Conservation (phyloP, 2,797 vertebrate species). For the Holocentrus rufus region DNA sequence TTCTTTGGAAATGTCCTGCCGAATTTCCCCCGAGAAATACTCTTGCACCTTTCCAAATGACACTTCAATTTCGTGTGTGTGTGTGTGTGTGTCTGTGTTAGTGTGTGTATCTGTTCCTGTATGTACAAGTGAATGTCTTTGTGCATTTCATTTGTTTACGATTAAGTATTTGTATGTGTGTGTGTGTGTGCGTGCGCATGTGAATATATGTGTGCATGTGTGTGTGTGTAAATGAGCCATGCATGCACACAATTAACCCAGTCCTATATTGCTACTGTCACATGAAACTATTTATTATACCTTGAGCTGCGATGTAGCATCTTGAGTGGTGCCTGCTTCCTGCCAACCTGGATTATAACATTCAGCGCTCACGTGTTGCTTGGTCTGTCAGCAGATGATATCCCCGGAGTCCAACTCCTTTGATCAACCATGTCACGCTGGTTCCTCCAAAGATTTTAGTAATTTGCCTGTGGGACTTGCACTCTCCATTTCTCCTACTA, state of each 20-base stretch:
- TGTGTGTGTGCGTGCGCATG: not conserved
- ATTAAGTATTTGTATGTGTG: not conserved
- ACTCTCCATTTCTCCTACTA: no score
- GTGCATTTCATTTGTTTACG: not conserved
- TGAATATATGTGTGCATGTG: not conserved
- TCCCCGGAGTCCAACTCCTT: no score
- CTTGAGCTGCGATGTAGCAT: no score
- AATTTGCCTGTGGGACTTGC: no score
- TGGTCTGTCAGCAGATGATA: no score
- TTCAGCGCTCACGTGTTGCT: no score
- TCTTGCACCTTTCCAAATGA: slow-evolving; percentile 56
- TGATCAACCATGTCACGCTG: no score
- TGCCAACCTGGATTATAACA: no score
- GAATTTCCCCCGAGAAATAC: slow-evolving; percentile 70
- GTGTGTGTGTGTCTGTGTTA: slow-evolving; percentile 17
- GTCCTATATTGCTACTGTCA: no score
- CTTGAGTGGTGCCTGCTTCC: no score
- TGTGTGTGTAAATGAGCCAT: not conserved
- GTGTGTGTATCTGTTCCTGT: not conserved
- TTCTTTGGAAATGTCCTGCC: slow-evolving; percentile 39
- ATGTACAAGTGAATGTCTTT: not conserved
- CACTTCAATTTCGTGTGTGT: slow-evolving; percentile 48
- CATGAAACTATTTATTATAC: no score
- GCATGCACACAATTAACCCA: not conserved
- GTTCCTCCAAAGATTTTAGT: no score